phyloP scores from a whole-genome alignment of 2,797 vertebrate genomes.

The Diplodus puntazzo region DNA sequence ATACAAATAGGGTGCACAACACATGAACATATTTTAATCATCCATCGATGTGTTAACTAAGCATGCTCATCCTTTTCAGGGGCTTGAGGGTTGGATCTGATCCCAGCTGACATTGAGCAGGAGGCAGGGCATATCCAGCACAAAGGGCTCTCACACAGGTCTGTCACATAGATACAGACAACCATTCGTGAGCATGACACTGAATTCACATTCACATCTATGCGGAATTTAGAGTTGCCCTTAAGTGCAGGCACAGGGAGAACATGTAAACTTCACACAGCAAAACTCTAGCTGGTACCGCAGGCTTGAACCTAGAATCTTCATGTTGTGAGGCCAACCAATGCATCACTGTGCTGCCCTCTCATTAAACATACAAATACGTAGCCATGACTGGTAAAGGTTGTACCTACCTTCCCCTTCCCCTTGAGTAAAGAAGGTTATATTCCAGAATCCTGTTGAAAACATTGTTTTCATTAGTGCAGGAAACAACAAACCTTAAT shows the following conservation, averaged over 20 bases:
- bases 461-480: slow-evolving; percentile 6
- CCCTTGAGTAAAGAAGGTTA: slow-evolving; percentile 33
- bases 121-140: background rate
- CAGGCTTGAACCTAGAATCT: background rate
- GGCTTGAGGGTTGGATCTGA: background rate
- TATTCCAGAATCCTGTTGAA: slow-evolving; percentile 54
- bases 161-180: background rate
- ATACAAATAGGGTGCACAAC: background rate
- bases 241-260: background rate
- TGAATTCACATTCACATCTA: background rate
- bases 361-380: background rate
- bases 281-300: fast-evolving
- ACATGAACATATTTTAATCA: background rate
- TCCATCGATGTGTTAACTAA: background rate
- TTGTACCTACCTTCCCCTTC: slow-evolving; percentile 47
- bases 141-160: background rate
- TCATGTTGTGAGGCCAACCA: background rate
- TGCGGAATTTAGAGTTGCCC: background rate
- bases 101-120: background rate
- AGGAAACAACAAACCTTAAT: background rate
- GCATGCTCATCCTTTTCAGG: background rate
- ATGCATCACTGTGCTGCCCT: no score
- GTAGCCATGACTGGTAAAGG: background rate
- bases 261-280: background rate
- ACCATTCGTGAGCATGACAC: background rate